Evolutionary conservation across 2,888 invertebrate genomes (phyloP), one percentile per base, ranked within the genome.

Genomic region (Bellardia bayeri): DNA sequence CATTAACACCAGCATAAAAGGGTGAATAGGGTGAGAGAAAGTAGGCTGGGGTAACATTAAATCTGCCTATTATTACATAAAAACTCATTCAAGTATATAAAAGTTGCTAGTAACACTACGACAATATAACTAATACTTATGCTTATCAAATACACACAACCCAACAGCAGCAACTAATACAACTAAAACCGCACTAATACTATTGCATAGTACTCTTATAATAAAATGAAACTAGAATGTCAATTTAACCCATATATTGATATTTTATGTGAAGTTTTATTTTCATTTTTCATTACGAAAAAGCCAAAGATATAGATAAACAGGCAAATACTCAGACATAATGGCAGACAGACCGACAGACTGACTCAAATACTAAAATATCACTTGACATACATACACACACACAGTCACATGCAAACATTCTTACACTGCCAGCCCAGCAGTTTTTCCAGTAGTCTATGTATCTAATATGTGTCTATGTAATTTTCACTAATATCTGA

Each of bases 231-330:
- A 79, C 61, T 68, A 51, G 72, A 82, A 82, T 72, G 63, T 68
- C 68, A 72, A 78, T 82, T 86, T 74, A 68, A 72, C 63, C 56
- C 85, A 79, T 71, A 79, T 71, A 74, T 86, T 79, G 86, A 78
- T 79, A 83, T 79, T 83, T 79, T 72, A 86, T 78, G 72, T 63
- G 79, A 69, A 72, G 54, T 49, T 58, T 64, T 75, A 61, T 75
- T 69, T 85, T 75, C 56, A 16, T 74, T 75, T 78, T 90, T 90
- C 89, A 90, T 91, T 90, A 51, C 68, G 54, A 40, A 40, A 63
- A 79, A 75, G 2, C 64, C 78, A 58, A 72, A 66, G 51, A 30
- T 74, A 56, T 37, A 68, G 33, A 78, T 56, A 88, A 82, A 88
- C 79, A 80, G 84, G 83, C 87, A 66, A 82, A 80, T 68, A 42